These are phyloP conservation scores for Lasioglossum albipes DNA, from an alignment of 1,140 invertebrate genomes.

Conservation along the genomic window DNA sequence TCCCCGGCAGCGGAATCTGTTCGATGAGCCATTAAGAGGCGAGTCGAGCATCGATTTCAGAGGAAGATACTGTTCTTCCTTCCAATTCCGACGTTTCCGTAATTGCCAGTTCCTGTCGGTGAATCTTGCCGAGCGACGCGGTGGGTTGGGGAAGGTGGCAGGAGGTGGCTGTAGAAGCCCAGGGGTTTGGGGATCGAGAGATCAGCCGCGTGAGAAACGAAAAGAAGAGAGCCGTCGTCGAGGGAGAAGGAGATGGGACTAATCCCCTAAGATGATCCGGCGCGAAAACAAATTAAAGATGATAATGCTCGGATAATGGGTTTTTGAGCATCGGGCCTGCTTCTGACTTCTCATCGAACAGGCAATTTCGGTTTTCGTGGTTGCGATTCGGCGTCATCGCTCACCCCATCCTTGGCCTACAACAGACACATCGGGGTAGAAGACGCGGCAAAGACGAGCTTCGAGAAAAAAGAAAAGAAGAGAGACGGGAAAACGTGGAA, in stretches of 20 bases:
- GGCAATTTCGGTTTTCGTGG: conserved; percentile 65
- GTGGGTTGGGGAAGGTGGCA: too few species aligned
- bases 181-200: conserved; percentile 44
- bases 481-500: conserved; percentile 11
- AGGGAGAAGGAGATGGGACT: conserved; percentile 40
- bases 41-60: conserved; percentile 45
- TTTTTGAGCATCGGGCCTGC: conserved; percentile 64
- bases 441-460: neutral
- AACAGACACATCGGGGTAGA: neutral
- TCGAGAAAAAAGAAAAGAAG: neutral
- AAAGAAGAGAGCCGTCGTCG: conserved; percentile 27
- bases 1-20: conserved; percentile 23
- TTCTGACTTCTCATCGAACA: conserved; percentile 66
- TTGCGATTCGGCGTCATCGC: conserved; percentile 33
- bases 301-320: conserved; percentile 68
- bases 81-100: conserved; percentile 56
- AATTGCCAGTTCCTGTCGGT: conserved; percentile 45
- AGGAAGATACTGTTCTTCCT: conserved; percentile 49
- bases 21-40: conserved; percentile 50
- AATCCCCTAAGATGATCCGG: conserved; percentile 57
- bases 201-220: conserved; percentile 37
- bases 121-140: conserved; percentile 22
- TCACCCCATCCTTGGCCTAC: neutral
- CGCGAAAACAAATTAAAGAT: conserved; percentile 68
- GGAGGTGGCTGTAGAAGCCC: neutral